Evolutionary conservation across 2,888 invertebrate species (phyloP), one percentile per base, ranked within the genome.

Genomic region (Thereva unica): DNA sequence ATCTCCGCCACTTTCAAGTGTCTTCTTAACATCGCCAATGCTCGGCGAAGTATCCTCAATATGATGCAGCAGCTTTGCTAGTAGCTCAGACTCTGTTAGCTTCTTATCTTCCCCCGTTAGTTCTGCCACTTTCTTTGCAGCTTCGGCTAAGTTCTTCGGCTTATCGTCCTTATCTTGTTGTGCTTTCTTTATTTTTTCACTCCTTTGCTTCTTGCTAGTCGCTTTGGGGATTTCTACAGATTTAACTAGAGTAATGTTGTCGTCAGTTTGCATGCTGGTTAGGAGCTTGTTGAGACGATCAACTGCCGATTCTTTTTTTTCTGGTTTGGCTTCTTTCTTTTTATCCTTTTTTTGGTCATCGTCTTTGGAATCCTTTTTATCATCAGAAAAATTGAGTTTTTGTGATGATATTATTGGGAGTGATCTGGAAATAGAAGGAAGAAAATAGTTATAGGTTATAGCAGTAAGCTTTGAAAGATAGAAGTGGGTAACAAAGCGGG

Each of bases 101-200:
- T 56, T 45, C 10, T 56, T 45, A 4, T 77, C 74, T 77, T 90
- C 90, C 56, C 88, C 88, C 1, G 92, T 76, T 44, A 84, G 82
- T 70, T 85, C 79, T 0, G 93, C 92, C n/a, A 92, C 91, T 68
- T 86, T 83, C 75, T 86, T 85, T 0, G 89, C 91, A 7, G 92
- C 92, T 10, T 75, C 72, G 7, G 78, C 64, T 1, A 80, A 72
- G 71, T 77, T 74, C 41, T 76, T 75, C 4, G 72, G 55, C 8
- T 71, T 69, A 1, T 75, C 67, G 5, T 75, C 72, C 50, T 75
- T 71, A 10, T 75, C 75, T 0, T 71, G 67, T 5, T 72, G 69
- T 12, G 74, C 73, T 12, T 23, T 9, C 10, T 41, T 54, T 5
- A 45, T 50, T 47, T 64, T 55, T 65, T 53, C 10, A 42, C 65